phyloP scores from a whole-genome alignment of 2,797 vertebrate species.

The Phoxinus dragarum region DNA sequence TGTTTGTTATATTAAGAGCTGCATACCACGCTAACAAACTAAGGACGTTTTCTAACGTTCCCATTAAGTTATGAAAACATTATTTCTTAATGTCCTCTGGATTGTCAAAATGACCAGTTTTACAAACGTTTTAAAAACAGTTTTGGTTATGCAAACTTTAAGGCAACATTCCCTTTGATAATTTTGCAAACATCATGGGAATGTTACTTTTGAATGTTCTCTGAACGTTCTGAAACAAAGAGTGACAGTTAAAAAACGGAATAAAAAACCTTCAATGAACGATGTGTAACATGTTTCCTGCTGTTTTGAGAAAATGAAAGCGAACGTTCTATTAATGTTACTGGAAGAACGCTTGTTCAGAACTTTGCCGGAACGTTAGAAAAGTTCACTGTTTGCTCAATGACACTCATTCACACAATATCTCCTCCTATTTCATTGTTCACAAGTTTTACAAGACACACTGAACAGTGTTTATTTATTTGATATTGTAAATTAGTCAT shows the following conservation, averaged over 20 bases:
- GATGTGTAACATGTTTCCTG: neutral
- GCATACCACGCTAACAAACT: neutral
- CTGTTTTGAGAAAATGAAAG: neutral
- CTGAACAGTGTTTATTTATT: neutral
- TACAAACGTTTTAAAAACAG: neutral
- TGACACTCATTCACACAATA: neutral
- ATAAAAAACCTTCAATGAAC: neutral
- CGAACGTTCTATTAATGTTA: neutral
- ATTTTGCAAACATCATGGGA: neutral
- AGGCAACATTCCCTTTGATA: neutral
- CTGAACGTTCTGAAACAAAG: too few relatives aligned
- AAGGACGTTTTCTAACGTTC: neutral
- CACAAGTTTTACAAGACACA: slow-evolving; percentile 20
- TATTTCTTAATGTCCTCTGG: neutral
- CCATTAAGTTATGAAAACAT: neutral
- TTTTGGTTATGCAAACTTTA: neutral
- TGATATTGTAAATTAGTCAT: too few relatives aligned
- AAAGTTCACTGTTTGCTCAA: neutral
- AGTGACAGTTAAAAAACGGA: neutral
- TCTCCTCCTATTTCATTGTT: neutral
- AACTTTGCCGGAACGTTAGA: neutral
- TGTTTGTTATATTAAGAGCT: neutral
- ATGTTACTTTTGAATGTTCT: neutral
- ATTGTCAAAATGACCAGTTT: neutral
- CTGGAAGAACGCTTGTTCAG: neutral